These are phyloP conservation scores for Chelonus insularis DNA, from an alignment of 1,140 invertebrate species.

Conservation along the genomic window DNA sequence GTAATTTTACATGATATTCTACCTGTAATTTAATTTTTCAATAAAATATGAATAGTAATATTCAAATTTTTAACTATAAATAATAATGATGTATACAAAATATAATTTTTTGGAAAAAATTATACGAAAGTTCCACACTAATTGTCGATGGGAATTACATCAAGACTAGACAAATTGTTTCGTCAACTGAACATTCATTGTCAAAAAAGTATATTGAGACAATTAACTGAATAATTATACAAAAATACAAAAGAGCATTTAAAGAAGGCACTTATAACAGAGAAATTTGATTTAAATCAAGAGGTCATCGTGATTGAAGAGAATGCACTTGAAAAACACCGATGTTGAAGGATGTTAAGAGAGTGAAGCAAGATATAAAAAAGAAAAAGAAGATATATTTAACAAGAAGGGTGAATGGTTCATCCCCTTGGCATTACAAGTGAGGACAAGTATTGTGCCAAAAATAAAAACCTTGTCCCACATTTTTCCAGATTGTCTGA, in stretches of 20 bases:
- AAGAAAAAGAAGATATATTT: not conserved
- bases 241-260: not conserved
- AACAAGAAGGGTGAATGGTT: conserved; percentile 15
- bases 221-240: conserved; percentile 1
- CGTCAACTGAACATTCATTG: too few species aligned
- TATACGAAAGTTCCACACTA: too few species aligned
- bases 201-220: not conserved
- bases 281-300: conserved; percentile 20
- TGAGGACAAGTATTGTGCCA: conserved; percentile 28
- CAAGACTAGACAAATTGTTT: too few species aligned
- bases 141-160: too few species aligned
- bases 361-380: not conserved
- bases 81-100: too few species aligned
- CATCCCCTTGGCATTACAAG: conserved; percentile 9
- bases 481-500: not conserved
- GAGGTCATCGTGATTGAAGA: conserved; percentile 3
- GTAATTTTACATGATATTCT: too few species aligned
- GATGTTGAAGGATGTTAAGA: conserved; percentile 3
- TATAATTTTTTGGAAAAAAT: too few species aligned
- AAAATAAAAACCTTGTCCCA: conserved; percentile 26
- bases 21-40: too few species aligned
- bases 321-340: conserved; percentile 13
- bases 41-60: too few species aligned
- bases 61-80: too few species aligned
- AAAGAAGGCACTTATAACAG: not conserved